A percentile compares a stretch with the other conserved stretches of the same genome.
Evolutionary conservation across 2,113 vertebrate genomes (phyloP).

Genomic region (Eurypyga helias): DNA sequence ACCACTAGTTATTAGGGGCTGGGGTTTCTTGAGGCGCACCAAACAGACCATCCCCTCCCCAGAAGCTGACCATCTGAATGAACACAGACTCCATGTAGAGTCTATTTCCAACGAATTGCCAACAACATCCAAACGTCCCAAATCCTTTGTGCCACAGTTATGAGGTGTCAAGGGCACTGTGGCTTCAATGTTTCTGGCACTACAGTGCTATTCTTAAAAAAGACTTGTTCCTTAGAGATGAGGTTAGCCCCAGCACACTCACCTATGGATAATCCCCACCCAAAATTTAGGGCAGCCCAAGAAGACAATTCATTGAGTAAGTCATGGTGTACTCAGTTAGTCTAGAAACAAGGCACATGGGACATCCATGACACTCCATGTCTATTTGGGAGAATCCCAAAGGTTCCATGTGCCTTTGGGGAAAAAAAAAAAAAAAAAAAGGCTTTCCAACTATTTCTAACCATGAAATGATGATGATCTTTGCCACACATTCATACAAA

Average conservation of each 20-base stretch:
- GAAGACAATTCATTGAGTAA: not conserved
- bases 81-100: not conserved
- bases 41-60: not conserved
- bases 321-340: not conserved
- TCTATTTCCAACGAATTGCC: not conserved
- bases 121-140: not conserved
- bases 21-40: not conserved
- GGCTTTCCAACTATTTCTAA: not conserved
- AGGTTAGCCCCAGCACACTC: not conserved
- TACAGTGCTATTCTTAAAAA: not conserved
- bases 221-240: not conserved
- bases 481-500: not conserved
- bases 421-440: not conserved
- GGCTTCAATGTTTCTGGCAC: not conserved
- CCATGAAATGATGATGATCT: not conserved
- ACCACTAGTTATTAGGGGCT: not conserved
- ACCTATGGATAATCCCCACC: not conserved
- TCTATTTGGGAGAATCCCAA: not conserved
- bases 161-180: not conserved
- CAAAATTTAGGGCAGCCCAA: not conserved
- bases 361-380: not conserved
- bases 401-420: not conserved
- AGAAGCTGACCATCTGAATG: not conserved
- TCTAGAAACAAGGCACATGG: not conserved
- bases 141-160: not conserved